phyloP scores from a whole-genome alignment of 2,797 vertebrate species.

The Benthosema pterotum region DNA sequence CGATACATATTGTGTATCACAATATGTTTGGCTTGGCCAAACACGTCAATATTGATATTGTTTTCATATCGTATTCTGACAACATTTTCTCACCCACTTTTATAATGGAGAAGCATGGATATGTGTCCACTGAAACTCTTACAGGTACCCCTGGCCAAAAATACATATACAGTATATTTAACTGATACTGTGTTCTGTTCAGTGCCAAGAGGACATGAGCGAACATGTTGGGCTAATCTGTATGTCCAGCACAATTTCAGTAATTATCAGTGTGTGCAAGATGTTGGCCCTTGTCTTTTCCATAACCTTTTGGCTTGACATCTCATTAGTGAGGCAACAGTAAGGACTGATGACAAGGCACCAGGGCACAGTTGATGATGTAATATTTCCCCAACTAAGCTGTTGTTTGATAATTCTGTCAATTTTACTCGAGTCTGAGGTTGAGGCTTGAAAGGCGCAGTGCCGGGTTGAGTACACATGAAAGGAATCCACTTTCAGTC shows the following conservation, averaged over 20 bases:
- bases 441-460: slow-evolving; percentile 39
- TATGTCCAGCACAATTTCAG: slow-evolving; percentile 46
- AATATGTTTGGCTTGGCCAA: no score
- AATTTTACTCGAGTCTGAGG: slow-evolving; percentile 36
- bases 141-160: no score
- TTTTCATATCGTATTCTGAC: no score
- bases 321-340: slow-evolving; percentile 36
- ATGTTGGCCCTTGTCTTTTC: slow-evolving; percentile 44
- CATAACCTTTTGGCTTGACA: slow-evolving; percentile 34
- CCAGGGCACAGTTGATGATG: slow-evolving; percentile 48
- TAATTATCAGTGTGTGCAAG: slow-evolving; percentile 39
- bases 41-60: no score
- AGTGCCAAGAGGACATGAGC: slow-evolving; percentile 7
- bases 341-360: slow-evolving; percentile 52
- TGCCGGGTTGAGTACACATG: slow-evolving; percentile 30
- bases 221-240: slow-evolving; percentile 33
- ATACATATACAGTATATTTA: no score
- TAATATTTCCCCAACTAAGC: slow-evolving; percentile 53
- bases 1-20: slow-evolving; percentile 10
- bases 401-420: slow-evolving; percentile 60
- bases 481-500: slow-evolving; percentile 29
- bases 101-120: no score
- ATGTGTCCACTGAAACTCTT: no score
- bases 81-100: no score
- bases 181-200: slow-evolving; percentile 15